Evolutionary conservation across 2,113 vertebrate genomes (phyloP).

Genomic region (Carassius auratus): DNA sequence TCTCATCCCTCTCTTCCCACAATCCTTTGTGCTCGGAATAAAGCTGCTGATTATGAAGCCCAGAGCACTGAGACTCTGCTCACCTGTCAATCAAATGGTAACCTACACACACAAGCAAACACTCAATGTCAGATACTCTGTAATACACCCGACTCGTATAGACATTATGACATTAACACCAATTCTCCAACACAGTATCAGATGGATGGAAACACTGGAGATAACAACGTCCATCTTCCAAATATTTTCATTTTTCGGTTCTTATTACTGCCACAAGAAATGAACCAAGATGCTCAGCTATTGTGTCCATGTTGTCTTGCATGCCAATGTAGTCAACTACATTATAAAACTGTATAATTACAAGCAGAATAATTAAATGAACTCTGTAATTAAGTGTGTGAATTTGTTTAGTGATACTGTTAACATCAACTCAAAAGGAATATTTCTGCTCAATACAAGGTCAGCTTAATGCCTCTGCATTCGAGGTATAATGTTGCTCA

Average conservation of each 20-base stretch:
- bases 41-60: slow-evolving; percentile 79
- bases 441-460: background rate
- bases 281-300: background rate
- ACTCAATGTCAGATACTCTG: slow-evolving; percentile 40
- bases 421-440: background rate
- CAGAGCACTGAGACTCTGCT: slow-evolving; percentile 80
- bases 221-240: background rate
- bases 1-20: slow-evolving; percentile 75
- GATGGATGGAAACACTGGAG: background rate
- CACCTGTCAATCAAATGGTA: slow-evolving; percentile 77
- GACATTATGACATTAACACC: slow-evolving; percentile 8
- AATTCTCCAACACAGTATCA: background rate
- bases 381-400: background rate
- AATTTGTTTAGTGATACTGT: background rate
- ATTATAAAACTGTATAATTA: background rate
- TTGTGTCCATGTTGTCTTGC: background rate
- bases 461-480: too few relatives aligned
- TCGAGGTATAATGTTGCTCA: too few relatives aligned
- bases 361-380: background rate
- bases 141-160: background rate
- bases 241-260: background rate
- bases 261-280: background rate
- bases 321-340: background rate
- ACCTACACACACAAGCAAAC: slow-evolving; percentile 60
- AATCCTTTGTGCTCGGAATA: slow-evolving; percentile 78